phyloP scores from a whole-genome alignment of 35 echinoderm and acorn worm genomes.

The Lytechinus variegatus region DNA sequence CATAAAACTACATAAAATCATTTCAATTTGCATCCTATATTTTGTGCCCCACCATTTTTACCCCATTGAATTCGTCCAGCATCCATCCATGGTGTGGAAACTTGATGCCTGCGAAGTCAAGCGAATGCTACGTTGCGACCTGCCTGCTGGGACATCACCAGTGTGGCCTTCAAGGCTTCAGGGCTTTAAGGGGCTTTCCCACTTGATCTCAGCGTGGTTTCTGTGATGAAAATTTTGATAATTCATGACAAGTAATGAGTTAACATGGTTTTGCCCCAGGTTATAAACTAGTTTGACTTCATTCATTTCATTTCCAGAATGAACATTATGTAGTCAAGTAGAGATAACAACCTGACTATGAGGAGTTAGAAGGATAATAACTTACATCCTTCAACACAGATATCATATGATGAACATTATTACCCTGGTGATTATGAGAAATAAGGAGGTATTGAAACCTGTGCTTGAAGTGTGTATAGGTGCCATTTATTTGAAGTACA shows the following conservation, averaged over 20 bases:
- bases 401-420: too few relatives aligned
- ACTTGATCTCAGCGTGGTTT: neutral
- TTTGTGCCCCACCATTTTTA: neutral
- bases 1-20: neutral
- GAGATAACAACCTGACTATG: too few relatives aligned
- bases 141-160: neutral
- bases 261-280: neutral
- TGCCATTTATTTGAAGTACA: too few relatives aligned
- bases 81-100: neutral
- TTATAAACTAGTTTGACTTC: too few relatives aligned
- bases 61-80: neutral
- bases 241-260: neutral
- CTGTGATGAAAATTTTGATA: neutral
- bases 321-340: too few relatives aligned
- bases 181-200: neutral
- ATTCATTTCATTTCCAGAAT: too few relatives aligned
- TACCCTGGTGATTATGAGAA: too few relatives aligned
- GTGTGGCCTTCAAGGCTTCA: neutral
- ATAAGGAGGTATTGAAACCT: too few relatives aligned
- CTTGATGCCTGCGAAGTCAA: conserved; percentile 31
- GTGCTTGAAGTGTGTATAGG: too few relatives aligned
- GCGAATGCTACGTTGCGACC: neutral
- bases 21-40: neutral
- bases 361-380: too few relatives aligned
- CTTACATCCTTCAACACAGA: too few relatives aligned